Evolutionary conservation across 1,140 invertebrate genomes (phyloP), one percentile per base, ranked within the genome.

Genomic region (Caenorhabditis remanei): DNA sequence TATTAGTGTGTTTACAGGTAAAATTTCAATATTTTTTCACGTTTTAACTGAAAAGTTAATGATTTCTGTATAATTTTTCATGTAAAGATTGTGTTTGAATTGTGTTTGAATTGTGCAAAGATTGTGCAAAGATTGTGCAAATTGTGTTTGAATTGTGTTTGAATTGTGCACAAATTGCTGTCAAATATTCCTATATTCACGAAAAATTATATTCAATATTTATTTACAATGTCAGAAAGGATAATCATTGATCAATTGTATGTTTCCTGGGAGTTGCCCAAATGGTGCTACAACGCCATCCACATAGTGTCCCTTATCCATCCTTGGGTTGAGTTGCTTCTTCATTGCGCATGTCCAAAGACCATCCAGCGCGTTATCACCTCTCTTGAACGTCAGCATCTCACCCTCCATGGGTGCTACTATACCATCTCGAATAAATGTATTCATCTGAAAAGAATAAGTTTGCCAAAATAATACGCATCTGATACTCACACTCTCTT

Each of bases 281-380:
- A 63, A 63, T 32, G 61, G 61, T 63, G 24, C 14, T 8, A 40
- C 7, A 8, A 63, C 61, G 6, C 61, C 61, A 4, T 63, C 61
- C 21, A 19, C 32, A 40, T 63, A 63, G 24, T 63, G 61, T 11
- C 61, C 61, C 61, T 63, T 63, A 7, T 63, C 61, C 61, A 63
- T 63, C 1, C 24, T 1, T 24, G 61, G 8, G 61, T 63, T 63
- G 7, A 63, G 24, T 2, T 9, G 0, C 14, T 63, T 63, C 24
- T 9, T 40, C 6, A 40, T 4, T 40, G 2, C 3, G 14, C 19
- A 40, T 32, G 61, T 63, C 21, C 32, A 63, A 1, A 63, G 21
- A 2, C 61, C 61, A 7, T 63, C 61, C 32, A 63, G 14, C 6
- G 19, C 19, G 8, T 63, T 6, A 19, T 63, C 7, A 1, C 61